Evolutionary conservation across 2,797 vertebrate species (phyloP).

Genomic region (Parauchenoglanis ngamensis): DNA sequence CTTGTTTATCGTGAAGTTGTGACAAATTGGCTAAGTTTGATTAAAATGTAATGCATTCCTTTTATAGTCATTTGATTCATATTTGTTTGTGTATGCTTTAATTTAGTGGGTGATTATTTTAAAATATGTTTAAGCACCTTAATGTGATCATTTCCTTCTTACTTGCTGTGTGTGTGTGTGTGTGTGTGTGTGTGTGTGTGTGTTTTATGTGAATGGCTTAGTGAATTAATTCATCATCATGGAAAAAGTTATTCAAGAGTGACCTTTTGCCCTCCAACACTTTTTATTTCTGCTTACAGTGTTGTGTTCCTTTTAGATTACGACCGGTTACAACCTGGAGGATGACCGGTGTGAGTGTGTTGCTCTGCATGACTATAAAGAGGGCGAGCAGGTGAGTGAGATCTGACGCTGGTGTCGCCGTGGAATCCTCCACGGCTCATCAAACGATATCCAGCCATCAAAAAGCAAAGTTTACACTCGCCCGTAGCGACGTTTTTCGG

Average conservation of each 20-base stretch:
- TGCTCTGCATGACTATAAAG: slow-evolving; percentile 89
- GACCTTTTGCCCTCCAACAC: background rate
- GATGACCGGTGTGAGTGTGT: slow-evolving; percentile 97
- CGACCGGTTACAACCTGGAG: slow-evolving; percentile 97
- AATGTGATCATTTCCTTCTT: background rate
- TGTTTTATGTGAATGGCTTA: background rate
- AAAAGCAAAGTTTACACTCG: background rate
- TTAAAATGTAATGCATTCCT: slow-evolving; percentile 57
- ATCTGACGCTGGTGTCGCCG: background rate
- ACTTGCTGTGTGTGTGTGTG: background rate
- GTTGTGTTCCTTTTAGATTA: slow-evolving; percentile 81
- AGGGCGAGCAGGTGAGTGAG: slow-evolving; percentile 87
- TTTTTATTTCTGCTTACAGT: background rate
- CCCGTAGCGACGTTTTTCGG: background rate
- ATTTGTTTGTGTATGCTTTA: slow-evolving; percentile 44
- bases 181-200: background rate
- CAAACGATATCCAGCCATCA: background rate
- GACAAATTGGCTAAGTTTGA: slow-evolving; percentile 52
- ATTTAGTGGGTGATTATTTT: slow-evolving; percentile 24
- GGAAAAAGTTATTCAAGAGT: background rate
- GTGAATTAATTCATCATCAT: background rate
- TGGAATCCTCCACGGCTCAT: slow-evolving; percentile 12
- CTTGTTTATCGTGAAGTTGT: slow-evolving; percentile 49
- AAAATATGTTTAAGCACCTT: background rate
- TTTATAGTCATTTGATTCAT: slow-evolving; percentile 20